Conservation (phyloP, 2,888 invertebrate species). For the Crocallis elinguaria region DNA sequence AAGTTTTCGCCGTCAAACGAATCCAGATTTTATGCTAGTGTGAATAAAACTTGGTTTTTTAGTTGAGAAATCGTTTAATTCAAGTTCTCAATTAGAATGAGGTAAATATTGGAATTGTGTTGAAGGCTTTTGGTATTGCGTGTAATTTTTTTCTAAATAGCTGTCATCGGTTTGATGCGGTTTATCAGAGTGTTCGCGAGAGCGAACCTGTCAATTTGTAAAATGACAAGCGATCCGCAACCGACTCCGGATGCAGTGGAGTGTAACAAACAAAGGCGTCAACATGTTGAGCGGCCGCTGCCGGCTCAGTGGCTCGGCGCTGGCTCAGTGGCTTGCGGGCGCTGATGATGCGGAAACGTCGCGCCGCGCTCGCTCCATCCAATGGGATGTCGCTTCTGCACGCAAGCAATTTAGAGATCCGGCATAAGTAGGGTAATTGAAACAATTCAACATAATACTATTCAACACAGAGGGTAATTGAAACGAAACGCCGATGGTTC, state of each 20-base stretch:
- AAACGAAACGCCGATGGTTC: too few relatives aligned
- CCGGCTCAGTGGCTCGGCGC: conserved; percentile 5
- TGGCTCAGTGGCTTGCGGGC: not conserved
- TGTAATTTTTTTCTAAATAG: too few relatives aligned
- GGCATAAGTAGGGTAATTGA: too few relatives aligned
- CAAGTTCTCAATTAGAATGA: too few relatives aligned
- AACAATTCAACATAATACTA: too few relatives aligned
- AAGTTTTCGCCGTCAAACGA: too few relatives aligned
- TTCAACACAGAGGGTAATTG: too few relatives aligned
- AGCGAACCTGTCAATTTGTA: conserved; percentile 1
- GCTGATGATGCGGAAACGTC: conserved; percentile 19
- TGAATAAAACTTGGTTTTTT: too few relatives aligned
- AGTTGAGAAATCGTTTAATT: too few relatives aligned
- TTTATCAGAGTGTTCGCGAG: conserved; percentile 5
- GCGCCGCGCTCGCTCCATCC: conserved; percentile 3
- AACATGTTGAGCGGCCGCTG: not conserved
- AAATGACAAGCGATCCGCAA: not conserved
- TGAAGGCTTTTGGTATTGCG: not conserved
- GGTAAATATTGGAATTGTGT: too few relatives aligned
- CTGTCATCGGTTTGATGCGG: not conserved
- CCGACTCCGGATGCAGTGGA: conserved; percentile 4
- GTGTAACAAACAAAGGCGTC: conserved; percentile 19
- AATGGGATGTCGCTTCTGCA: conserved; percentile 6
- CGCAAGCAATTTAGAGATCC: not conserved
- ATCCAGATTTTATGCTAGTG: too few relatives aligned